Evolutionary conservation across 2,797 vertebrate genomes (phyloP), one percentile per base, ranked within the genome.

Genomic region (Megalops cyprinoides): DNA sequence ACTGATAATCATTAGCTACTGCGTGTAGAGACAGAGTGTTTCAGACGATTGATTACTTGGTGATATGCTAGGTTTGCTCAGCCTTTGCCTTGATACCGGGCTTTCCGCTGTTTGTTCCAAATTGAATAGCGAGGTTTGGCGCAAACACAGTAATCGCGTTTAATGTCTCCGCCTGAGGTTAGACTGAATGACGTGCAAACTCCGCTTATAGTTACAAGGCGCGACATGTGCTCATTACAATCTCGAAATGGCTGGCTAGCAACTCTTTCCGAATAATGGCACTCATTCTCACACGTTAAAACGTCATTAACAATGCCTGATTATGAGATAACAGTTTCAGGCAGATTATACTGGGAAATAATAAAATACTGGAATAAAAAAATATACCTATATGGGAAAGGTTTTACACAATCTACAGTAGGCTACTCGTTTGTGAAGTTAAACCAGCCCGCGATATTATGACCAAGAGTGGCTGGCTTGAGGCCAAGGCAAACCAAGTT

Each of bases 401-500:
- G n/a, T n/a, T n/a, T n/a, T n/a, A n/a, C n/a, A n/a, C n/a, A n/a
- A n/a, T n/a, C n/a, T n/a, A n/a, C n/a, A 58, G 25, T 9, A 58
- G 23, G 4, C 53, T 23, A n/a, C 56, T 65, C 18, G 60, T 42
- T 78, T 56, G 53, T 31, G 77, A 78, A 37, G 39, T 78, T 55
- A 48, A 49, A n/a, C 73, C 1, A 74, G 73, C 20, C n/a, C 20
- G n/a, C 28, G 73, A 74, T 49, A 44, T 74, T 28, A 74, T 65
- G 77, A 60, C 56, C 39, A 62, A 65, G 58, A 65, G 25, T 28
- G 56, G 20, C 46, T 78, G 37, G 77, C 55, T 65, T 10, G 10
- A 65, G 56, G 77, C 77, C 77, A 78, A 62, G n/a, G 77, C 34
- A 78, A 78, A 78, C 39, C 53, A 78, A 78, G 44, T 49, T 48